A percentile compares a stretch with the other conserved stretches of the same genome.
Conservation (phyloP, 2,888 invertebrate species). For the Tipula vernalis region DNA sequence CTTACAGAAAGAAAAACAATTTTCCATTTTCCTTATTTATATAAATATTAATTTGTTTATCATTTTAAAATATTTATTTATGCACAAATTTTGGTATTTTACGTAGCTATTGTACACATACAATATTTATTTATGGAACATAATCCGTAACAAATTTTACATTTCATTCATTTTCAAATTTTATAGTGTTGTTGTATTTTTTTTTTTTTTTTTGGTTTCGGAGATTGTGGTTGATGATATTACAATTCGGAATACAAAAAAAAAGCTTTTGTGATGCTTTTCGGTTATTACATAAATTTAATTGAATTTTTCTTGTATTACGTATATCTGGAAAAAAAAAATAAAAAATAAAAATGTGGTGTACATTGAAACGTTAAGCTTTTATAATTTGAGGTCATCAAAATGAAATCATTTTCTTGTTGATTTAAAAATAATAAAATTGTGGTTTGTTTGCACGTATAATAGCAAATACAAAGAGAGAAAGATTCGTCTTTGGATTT, state of each 20-base stretch:
- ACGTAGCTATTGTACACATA: neutral
- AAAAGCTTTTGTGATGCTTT: neutral
- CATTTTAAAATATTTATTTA: neutral
- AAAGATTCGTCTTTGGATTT: neutral
- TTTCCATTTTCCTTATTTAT: neutral
- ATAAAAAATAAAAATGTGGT: neutral
- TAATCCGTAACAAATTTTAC: neutral
- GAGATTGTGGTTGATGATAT: neutral
- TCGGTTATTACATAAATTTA: neutral
- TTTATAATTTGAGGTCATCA: neutral
- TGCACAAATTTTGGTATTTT: neutral
- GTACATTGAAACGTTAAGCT: neutral
- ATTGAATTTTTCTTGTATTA: neutral
- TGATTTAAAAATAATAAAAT: neutral
- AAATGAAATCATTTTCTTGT: neutral
- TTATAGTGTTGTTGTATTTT: neutral
- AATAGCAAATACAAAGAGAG: neutral
- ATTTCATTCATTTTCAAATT: neutral
- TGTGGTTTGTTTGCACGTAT: neutral
- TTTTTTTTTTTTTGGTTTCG: neutral
- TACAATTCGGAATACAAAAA: neutral
- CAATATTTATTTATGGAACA: neutral
- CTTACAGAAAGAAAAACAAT: too few relatives aligned
- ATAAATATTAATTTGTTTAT: neutral
- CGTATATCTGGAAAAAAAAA: neutral